phyloP scores from a whole-genome alignment of 1,140 invertebrate genomes.

The Zophobas atratus region DNA sequence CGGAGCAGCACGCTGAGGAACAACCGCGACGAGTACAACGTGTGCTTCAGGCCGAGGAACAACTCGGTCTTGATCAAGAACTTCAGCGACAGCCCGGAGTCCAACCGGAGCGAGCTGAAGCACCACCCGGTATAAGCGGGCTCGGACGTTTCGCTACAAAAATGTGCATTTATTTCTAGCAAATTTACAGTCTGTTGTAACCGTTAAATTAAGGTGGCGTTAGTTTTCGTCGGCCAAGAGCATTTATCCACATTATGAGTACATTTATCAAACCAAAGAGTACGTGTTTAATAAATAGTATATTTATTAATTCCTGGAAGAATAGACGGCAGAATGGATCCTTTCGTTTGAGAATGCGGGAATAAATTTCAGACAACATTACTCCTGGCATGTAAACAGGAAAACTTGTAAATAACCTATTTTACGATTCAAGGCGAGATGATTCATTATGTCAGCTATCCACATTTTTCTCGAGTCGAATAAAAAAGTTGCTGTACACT shows the following conservation, averaged over 20 bases:
- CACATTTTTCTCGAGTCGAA: slow-evolving; percentile 10
- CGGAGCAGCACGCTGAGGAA: slow-evolving; percentile 69
- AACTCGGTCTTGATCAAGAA: slow-evolving; percentile 62
- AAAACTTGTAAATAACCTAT: slow-evolving; percentile 10
- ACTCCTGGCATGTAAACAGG: slow-evolving; percentile 12
- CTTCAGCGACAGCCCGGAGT: slow-evolving; percentile 61
- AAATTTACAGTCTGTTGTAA: slow-evolving; percentile 29
- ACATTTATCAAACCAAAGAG: slow-evolving; percentile 38
- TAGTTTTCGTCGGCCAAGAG: slow-evolving; percentile 14
- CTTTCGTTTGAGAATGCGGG: slow-evolving; percentile 1
- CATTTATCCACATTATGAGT: slow-evolving; percentile 34
- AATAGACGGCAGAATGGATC: slow-evolving; percentile 14
- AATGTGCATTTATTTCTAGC: slow-evolving; percentile 13
- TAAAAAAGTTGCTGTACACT: slow-evolving; percentile 29
- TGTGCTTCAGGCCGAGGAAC: slow-evolving; percentile 61
- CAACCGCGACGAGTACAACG: slow-evolving; percentile 62
- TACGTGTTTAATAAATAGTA: slow-evolving; percentile 38
- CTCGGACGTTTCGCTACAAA: neutral
- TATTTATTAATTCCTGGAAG: slow-evolving; percentile 32
- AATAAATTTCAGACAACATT: slow-evolving; percentile 7
- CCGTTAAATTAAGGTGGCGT: slow-evolving; percentile 1
- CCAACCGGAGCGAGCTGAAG: slow-evolving; percentile 52
- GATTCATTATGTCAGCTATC: slow-evolving; percentile 20
- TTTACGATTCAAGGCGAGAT: neutral
- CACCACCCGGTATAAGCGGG: neutral